Evolutionary conservation across 2,888 invertebrate species (phyloP).

Genomic region (Clanis bilineata): DNA sequence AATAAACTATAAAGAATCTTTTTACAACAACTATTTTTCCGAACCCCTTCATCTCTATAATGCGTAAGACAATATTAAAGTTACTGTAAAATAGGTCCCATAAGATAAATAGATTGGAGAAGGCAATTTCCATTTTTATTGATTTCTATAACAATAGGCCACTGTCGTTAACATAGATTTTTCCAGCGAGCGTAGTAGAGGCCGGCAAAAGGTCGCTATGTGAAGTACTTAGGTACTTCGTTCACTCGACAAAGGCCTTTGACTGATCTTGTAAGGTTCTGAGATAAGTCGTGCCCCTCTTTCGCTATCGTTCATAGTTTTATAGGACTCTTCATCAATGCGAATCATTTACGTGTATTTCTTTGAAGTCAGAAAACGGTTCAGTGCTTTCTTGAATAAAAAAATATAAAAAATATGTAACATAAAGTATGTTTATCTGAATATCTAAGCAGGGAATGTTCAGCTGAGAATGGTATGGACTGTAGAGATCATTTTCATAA

Average conservation of each 20-base stretch:
- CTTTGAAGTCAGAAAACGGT: not conserved
- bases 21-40: too few relatives aligned
- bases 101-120: constrained; percentile 9
- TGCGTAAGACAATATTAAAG: not conserved
- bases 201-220: constrained; percentile 52
- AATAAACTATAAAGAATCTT: too few relatives aligned
- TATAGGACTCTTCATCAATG: not conserved
- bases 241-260: constrained; percentile 53
- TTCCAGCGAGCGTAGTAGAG: constrained; percentile 38
- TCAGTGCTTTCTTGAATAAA: too few relatives aligned
- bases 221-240: constrained; percentile 48
- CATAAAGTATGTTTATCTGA: too few relatives aligned
- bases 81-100: not conserved
- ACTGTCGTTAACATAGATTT: constrained; percentile 43
- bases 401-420: too few relatives aligned
- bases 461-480: too few relatives aligned
- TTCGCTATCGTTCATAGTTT: not conserved
- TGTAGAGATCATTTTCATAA: too few relatives aligned
- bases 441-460: too few relatives aligned
- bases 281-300: constrained; percentile 7
- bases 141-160: constrained; percentile 29
- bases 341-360: not conserved
- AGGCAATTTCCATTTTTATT: constrained; percentile 14
- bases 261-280: constrained; percentile 17
- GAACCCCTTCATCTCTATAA: too few relatives aligned